Conservation (phyloP, 2,797 vertebrate species). For the Xiphorhynchus erythropygius region DNA sequence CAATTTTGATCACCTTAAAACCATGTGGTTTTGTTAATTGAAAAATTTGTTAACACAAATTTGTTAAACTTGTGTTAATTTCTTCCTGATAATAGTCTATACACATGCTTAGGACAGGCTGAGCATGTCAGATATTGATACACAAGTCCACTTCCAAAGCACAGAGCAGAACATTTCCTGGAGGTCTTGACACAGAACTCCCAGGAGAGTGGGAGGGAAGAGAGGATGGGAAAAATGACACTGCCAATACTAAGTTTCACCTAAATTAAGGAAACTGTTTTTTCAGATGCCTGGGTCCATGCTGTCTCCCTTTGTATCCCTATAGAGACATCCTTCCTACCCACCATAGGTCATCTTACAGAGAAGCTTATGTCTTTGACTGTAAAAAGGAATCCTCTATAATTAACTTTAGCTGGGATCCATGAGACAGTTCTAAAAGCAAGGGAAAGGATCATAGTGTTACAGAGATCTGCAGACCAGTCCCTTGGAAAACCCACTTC, state of each 20-base stretch:
- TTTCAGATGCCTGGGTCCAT: background rate
- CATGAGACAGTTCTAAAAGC: background rate
- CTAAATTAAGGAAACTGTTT: background rate
- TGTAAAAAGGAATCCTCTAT: background rate
- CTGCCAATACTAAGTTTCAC: background rate
- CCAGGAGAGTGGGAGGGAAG: no score
- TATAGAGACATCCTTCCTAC: background rate
- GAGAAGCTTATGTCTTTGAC: background rate
- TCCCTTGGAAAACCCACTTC: background rate
- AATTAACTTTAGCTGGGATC: background rate
- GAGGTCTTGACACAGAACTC: background rate
- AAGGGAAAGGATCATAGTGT: fast-evolving
- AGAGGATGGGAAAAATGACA: background rate
- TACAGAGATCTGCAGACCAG: background rate
- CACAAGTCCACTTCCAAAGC: background rate
- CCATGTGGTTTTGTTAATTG: background rate
- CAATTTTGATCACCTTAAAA: background rate
- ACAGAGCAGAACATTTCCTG: fast-evolving
- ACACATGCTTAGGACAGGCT: background rate
- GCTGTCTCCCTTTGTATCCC: background rate
- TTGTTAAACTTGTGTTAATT: background rate
- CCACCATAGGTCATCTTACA: background rate
- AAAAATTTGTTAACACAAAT: no score
- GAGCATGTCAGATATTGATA: background rate
- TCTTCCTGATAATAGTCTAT: background rate